Evolutionary conservation across 2,113 vertebrate genomes (phyloP), one percentile per base, ranked within the genome.

Genomic region (Excalfactoria chinensis): DNA sequence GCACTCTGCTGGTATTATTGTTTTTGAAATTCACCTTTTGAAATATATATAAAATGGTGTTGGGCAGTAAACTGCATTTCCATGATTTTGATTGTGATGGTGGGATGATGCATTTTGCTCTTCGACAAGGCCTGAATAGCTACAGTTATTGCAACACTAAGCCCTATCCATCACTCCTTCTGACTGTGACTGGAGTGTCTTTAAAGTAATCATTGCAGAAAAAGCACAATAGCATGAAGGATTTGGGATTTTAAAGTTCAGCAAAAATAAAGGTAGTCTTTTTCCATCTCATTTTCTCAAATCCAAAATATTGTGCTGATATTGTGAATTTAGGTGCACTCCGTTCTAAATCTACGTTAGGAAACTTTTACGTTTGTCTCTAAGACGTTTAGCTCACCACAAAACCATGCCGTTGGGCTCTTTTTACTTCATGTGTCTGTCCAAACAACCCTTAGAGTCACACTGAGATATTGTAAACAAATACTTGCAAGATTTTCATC

Each of bases 271-370:
- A 63, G 7, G 60, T 40, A 63, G 35, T 10, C 16, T 67, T 87
- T 92, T 92, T 82, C 58, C 11, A 13, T 60, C 35, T 82, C 4
- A 21, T 85, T 91, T 82, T 91, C 37, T 63, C 55, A 71, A 79
- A 66, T 53, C 23, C 69, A 46, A 74, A 66, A 63, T 63, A 63
- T 91, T 89, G 93, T 86, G 37, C 60, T 94, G 34, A 71, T 79
- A 79, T 14, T 77, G 16, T 59, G 32, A 40, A 59, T 89, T 72
- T 63, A 69, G 41, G 69, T 68, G 43, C 84, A 48, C 7, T 75
- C 0, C 8, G 11, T 95, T 62, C 75, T 41, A 73, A 85, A 76
- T 41, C 40, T 35, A 59, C 74, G 11, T n/a, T 32, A 16, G 58
- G 4, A 44, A 2, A 14, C 5, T 59, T 76, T 91, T 46, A 63